A percentile compares a stretch with the other conserved stretches of the same genome.
phyloP scores from a whole-genome alignment of 2,797 vertebrate genomes.

The Benthosema pterotum region DNA sequence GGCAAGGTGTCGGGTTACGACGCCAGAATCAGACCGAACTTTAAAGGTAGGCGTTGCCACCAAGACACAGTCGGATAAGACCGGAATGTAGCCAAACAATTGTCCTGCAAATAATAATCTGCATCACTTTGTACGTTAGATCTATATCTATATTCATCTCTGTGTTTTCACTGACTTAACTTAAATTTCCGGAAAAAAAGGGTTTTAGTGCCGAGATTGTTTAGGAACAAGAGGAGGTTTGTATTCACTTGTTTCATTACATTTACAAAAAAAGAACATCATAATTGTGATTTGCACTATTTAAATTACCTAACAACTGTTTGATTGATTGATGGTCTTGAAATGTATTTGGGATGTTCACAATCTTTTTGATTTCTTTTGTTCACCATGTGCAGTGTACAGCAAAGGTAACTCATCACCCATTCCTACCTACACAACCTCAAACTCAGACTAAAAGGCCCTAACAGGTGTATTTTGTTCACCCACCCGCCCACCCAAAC shows the following conservation, averaged over 20 bases:
- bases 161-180: constrained; percentile 47
- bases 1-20: constrained; percentile 97
- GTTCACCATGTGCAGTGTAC: constrained; percentile 66
- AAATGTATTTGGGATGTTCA: constrained; percentile 46
- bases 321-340: constrained; percentile 12
- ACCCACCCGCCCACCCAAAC: background rate
- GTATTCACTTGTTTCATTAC: constrained; percentile 38
- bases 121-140: constrained; percentile 23
- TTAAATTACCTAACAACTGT: constrained; percentile 31
- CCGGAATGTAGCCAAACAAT: constrained; percentile 77
- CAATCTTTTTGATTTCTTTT: constrained; percentile 64
- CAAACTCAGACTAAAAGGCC: constrained; percentile 33
- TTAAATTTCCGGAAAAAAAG: constrained; percentile 40
- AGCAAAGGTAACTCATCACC: constrained; percentile 73
- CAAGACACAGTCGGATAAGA: constrained; percentile 70
- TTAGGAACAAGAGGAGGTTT: constrained; percentile 51
- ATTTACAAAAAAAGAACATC: background rate
- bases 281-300: constrained; percentile 15
- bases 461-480: constrained; percentile 18
- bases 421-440: constrained; percentile 41
- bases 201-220: constrained; percentile 33
- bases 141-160: constrained; percentile 15
- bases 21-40: constrained; percentile 98
- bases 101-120: constrained; percentile 28
- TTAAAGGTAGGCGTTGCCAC: constrained; percentile 90